A percentile compares a stretch with the other conserved stretches of the same genome.
These are phyloP conservation scores for Ageneiosus marmoratus DNA, from an alignment of 2,113 vertebrate species.

Conservation along the genomic window DNA sequence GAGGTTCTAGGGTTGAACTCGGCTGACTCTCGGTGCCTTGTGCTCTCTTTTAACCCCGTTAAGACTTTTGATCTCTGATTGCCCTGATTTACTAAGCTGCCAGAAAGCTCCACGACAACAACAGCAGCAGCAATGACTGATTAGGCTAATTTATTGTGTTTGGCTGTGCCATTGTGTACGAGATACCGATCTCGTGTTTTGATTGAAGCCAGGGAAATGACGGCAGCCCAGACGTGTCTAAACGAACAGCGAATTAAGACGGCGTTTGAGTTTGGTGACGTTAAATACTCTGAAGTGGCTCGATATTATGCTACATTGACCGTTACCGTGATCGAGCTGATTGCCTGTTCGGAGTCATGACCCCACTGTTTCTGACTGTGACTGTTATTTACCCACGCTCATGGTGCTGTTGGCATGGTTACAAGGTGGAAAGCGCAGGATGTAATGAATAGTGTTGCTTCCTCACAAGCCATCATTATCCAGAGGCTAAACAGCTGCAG, in stretches of 20 bases:
- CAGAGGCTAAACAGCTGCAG: constrained; percentile 21
- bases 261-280: neutral
- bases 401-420: constrained; percentile 57
- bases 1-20: neutral
- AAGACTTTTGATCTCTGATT: neutral
- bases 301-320: neutral
- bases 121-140: neutral
- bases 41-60: neutral
- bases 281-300: neutral
- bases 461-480: constrained; percentile 40
- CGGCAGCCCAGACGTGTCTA: neutral
- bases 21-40: neutral
- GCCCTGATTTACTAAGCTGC: neutral
- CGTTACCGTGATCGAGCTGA: neutral
- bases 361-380: neutral
- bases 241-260: neutral
- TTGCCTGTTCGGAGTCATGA: neutral
- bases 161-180: neutral
- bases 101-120: neutral
- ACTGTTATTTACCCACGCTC: constrained; percentile 18
- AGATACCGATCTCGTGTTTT: neutral
- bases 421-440: constrained; percentile 44
- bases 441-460: constrained; percentile 42
- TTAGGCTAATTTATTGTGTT: neutral
- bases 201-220: neutral